Conservation (phyloP, 2,888 invertebrate species). For the Drosophila diplacantha region DNA sequence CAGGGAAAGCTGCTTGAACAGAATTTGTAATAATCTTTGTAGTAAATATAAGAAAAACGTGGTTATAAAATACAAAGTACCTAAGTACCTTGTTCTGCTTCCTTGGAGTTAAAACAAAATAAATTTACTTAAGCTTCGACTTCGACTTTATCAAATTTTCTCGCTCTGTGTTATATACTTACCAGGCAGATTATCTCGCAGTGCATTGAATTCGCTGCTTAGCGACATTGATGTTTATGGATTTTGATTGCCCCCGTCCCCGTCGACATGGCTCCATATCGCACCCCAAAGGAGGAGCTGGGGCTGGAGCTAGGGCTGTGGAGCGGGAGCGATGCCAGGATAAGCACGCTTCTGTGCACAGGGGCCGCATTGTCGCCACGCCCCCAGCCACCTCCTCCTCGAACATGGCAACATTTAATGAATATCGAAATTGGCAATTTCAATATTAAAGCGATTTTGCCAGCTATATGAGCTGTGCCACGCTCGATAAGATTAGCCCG, state of each 20-base stretch:
- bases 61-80: no score
- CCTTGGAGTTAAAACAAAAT: background rate
- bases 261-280: constrained; percentile 3
- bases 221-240: constrained; percentile 68
- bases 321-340: constrained; percentile 56
- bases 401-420: constrained; percentile 56
- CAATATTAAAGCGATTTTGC: constrained; percentile 66
- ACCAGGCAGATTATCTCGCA: background rate
- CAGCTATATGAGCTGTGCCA: constrained; percentile 67
- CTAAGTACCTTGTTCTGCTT: background rate
- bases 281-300: constrained; percentile 2
- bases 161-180: background rate
- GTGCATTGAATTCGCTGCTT: constrained; percentile 48
- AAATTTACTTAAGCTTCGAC: no score
- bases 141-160: no score
- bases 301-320: constrained; percentile 1
- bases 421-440: constrained; percentile 70
- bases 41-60: no score
- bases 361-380: constrained; percentile 19
- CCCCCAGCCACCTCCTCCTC: background rate
- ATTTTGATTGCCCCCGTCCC: constrained; percentile 58
- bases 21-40: no score
- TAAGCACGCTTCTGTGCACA: constrained; percentile 62
- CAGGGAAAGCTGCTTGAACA: no score
- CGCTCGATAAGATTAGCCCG: constrained; percentile 63